These are phyloP conservation scores for Moxostoma hubbsi DNA, from an alignment of 2,797 vertebrate species.

Conservation along the genomic window DNA sequence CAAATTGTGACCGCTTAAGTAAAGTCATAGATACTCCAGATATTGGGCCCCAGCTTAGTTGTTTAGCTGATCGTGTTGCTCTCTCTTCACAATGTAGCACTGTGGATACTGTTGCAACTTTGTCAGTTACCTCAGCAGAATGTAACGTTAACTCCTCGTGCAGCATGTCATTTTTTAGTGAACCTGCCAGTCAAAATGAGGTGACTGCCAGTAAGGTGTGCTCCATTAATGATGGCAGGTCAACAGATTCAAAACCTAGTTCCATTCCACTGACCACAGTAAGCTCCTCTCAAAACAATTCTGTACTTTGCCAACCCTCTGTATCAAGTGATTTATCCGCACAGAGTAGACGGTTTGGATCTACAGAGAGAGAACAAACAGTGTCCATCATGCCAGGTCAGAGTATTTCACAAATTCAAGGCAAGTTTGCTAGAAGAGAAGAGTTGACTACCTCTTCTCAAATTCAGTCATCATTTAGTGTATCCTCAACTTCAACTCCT, in stretches of 20 bases:
- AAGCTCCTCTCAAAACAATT: slow-evolving; percentile 46
- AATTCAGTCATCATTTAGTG: slow-evolving; percentile 53
- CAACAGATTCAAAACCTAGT: slow-evolving; percentile 46
- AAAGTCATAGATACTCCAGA: slow-evolving; percentile 17
- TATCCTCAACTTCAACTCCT: slow-evolving; percentile 49
- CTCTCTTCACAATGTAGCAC: slow-evolving; percentile 57
- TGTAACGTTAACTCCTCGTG: slow-evolving; percentile 32
- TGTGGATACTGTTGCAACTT: slow-evolving; percentile 29
- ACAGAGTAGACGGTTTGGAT: slow-evolving; percentile 44
- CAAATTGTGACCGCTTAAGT: slow-evolving; percentile 55
- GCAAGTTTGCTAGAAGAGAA: slow-evolving; percentile 56
- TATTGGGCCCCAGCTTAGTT: slow-evolving; percentile 48
- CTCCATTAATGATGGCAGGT: slow-evolving; percentile 49
- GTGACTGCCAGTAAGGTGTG: slow-evolving; percentile 49
- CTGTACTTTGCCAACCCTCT: slow-evolving; percentile 11
- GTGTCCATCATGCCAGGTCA: slow-evolving; percentile 56
- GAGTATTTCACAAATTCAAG: slow-evolving; percentile 51
- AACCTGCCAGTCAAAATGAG: slow-evolving; percentile 37
- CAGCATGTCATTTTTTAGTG: slow-evolving; percentile 34
- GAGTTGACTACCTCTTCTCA: slow-evolving; percentile 58
- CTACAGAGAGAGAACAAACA: slow-evolving; percentile 43
- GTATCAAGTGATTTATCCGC: slow-evolving; percentile 15
- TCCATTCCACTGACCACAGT: slow-evolving; percentile 56
- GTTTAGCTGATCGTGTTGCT: slow-evolving; percentile 43
- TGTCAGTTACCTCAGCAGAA: slow-evolving; percentile 23